Conservation (phyloP, 2,888 invertebrate species). For the Drosophila hamatofila region DNA sequence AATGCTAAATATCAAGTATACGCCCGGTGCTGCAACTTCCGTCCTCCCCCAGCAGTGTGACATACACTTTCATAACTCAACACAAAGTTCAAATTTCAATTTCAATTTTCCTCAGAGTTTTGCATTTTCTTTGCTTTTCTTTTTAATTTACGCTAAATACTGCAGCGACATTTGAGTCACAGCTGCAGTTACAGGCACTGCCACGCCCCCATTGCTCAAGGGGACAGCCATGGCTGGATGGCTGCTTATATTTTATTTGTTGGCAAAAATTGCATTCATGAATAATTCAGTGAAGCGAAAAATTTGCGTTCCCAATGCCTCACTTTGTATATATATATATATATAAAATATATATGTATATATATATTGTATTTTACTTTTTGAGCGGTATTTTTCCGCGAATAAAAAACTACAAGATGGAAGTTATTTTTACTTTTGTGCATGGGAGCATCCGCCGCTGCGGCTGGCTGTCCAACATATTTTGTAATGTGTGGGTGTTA, state of each 20-base stretch:
- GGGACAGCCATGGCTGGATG: constrained; percentile 39
- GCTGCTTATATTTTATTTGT: constrained; percentile 77
- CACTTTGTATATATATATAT: constrained; percentile 18
- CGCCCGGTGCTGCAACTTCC: constrained; percentile 4
- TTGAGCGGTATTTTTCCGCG: constrained; percentile 9
- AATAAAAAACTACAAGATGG: constrained; percentile 42
- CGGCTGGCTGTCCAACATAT: constrained; percentile 37
- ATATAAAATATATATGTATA: neutral
- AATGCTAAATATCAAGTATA: constrained; percentile 34
- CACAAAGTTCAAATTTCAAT: constrained; percentile 59
- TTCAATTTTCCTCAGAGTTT: constrained; percentile 52
- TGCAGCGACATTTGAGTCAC: constrained; percentile 60
- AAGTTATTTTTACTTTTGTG: constrained; percentile 56
- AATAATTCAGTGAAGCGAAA: constrained; percentile 81
- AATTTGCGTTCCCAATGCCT: constrained; percentile 60
- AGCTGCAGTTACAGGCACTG: constrained; percentile 42
- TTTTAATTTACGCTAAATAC: constrained; percentile 73
- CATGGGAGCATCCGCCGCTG: constrained; percentile 38
- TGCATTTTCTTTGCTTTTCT: constrained; percentile 28
- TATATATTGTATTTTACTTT: constrained; percentile 10
- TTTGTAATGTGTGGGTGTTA: constrained; percentile 68
- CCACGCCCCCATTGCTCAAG: constrained; percentile 36
- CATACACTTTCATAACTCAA: constrained; percentile 60
- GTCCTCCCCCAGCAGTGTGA: constrained; percentile 25
- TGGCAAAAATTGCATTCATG: constrained; percentile 82